These are phyloP conservation scores for Drosophila pandora DNA, from an alignment of 1,140 invertebrate genomes.

Conservation along the genomic window DNA sequence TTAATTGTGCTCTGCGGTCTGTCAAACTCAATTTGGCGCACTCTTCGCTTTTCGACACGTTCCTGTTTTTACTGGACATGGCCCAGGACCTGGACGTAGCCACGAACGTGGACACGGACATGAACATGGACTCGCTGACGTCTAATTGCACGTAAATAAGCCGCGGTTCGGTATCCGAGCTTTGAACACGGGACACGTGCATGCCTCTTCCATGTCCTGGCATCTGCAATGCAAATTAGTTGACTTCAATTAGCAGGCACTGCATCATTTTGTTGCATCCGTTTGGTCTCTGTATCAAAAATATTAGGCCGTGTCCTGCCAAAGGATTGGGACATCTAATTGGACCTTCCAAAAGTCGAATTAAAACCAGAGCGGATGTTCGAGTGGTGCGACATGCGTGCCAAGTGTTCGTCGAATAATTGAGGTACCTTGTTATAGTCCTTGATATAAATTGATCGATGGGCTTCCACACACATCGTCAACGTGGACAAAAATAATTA, in stretches of 20 bases:
- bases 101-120: background rate
- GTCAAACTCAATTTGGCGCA: conserved; percentile 58
- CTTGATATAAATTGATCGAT: conserved; percentile 19
- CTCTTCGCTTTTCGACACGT: background rate
- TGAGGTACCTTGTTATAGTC: conserved; percentile 20
- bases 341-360: conserved; percentile 2
- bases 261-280: conserved; percentile 47
- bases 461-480: background rate
- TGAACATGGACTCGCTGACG: conserved; percentile 16
- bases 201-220: conserved; percentile 44
- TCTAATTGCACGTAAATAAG: conserved; percentile 61
- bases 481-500: background rate
- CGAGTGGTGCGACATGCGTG: conserved; percentile 24
- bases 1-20: conserved; percentile 54
- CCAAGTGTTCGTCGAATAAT: conserved; percentile 26
- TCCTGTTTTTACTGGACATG: conserved; percentile 18
- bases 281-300: conserved; percentile 17
- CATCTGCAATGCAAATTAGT: conserved; percentile 60
- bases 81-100: background rate
- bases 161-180: conserved; percentile 21
- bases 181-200: conserved; percentile 13
- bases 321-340: conserved; percentile 24
- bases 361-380: conserved; percentile 29
- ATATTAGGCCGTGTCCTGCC: conserved; percentile 17
- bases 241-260: conserved; percentile 56